Base-by-base conservation (phyloP, 2,113 vertebrate species). In the Myocastor coypus region DNA sequence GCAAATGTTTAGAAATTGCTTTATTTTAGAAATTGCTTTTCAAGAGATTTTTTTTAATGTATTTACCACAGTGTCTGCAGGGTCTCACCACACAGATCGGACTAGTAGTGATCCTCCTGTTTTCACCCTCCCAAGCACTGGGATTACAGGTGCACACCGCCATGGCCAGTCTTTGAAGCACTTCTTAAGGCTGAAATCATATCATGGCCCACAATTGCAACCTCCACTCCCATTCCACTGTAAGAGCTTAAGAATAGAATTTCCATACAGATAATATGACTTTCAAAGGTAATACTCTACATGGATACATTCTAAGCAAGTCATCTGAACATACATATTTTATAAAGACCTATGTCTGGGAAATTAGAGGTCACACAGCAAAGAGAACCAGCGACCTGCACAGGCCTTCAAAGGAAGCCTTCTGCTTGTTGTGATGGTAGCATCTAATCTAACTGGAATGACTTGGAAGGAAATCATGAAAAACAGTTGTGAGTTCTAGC, bases 361-460 rank as follows among this genome's bases (percentile, higher is more conserved):
- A 89, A 86, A 13, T 87, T 32, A 46, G n/a, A 87, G 61, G 63
- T 30, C 57, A 91, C 73, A n/a, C 61, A 84, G 63, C 40, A n/a
- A 69, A 83, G 13, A 89, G 37, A 26, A 57, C 42, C 37, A 40
- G 24, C 71, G 83, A 81, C 84, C 71, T 61, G 59, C 12, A 75
- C 50, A 89, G 40, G 20, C 16, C 63, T 84, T 96, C 66, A 92
- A 83, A 94, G 93, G 30, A 32, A 52, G 7, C 57, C 68, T 14
- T 7, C 61, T 86, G 83, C 55, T 73, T 83, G 42, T 75, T 64
- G 64, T 91, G 32, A 12, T 90, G 81, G 83, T 64, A 63, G 46
- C 50, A 91, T 37, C 94, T 84, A 91, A 91, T 93, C 32, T 42
- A 93, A 91, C 93, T 57, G 85, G 97, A 96, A 92, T 77, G 85